Conservation (phyloP, 2,888 invertebrate species). For the Syrphus vitripennis region DNA sequence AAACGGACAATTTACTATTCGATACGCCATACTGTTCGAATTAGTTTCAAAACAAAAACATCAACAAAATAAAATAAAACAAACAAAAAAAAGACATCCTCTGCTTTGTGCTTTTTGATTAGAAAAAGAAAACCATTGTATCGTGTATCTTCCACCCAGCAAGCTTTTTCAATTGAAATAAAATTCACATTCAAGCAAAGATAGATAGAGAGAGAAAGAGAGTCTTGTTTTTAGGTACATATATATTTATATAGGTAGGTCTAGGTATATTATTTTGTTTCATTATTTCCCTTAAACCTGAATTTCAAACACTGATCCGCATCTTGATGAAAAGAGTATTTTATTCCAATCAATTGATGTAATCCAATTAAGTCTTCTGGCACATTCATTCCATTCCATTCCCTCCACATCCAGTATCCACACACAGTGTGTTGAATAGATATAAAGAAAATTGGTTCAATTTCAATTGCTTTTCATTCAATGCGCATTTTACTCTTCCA, state of each 20-base stretch:
- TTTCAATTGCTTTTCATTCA: constrained; percentile 4
- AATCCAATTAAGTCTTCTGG: constrained; percentile 67
- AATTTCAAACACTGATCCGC: background rate
- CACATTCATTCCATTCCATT: too few relatives aligned
- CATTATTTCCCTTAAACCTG: background rate
- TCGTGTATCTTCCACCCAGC: background rate
- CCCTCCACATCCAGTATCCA: too few relatives aligned
- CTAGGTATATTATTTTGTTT: background rate
- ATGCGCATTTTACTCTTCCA: background rate
- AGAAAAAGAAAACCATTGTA: background rate
- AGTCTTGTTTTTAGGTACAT: background rate
- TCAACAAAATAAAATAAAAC: background rate
- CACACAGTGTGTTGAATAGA: constrained; percentile 17
- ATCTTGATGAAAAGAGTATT: constrained; percentile 40
- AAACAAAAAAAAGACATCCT: too few relatives aligned
- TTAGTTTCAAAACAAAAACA: background rate
- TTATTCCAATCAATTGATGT: constrained; percentile 70
- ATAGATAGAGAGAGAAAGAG: background rate
- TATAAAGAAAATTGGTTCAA: background rate
- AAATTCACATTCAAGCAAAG: constrained; percentile 44
- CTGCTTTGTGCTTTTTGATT: background rate
- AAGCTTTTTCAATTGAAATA: constrained; percentile 57
- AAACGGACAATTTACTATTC: background rate
- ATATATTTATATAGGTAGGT: background rate
- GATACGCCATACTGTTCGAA: background rate